Percentiles rank a stretch among this genome's conserved stretches.
phyloP scores from a whole-genome alignment of 2,113 vertebrate species.

The Jaculus jaculus region DNA sequence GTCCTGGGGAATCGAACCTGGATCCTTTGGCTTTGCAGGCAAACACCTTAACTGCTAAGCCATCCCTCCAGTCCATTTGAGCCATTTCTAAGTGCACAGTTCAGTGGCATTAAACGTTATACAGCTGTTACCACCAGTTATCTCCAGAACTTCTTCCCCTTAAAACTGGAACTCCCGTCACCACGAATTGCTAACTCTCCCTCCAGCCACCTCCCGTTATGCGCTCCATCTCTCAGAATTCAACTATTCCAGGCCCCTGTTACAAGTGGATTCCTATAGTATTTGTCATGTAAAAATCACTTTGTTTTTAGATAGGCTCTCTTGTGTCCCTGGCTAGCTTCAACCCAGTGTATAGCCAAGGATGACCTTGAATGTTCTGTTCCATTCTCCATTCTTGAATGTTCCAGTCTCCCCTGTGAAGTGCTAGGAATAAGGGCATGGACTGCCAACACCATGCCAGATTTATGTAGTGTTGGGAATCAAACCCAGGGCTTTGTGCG shows the following conservation, averaged over 20 bases:
- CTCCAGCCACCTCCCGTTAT: rapidly evolving
- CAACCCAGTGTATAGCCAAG: background rate
- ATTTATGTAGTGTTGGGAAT: background rate
- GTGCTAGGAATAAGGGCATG: background rate
- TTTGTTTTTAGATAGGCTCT: background rate
- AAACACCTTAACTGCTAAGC: too few relatives aligned
- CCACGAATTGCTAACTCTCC: background rate
- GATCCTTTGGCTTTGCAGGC: too few relatives aligned
- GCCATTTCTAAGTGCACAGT: background rate
- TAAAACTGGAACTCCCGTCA: background rate
- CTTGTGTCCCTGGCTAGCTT: background rate
- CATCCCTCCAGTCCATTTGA: too few relatives aligned
- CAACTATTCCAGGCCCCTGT: rapidly evolving
- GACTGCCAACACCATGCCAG: background rate
- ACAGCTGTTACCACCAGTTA: rapidly evolving
- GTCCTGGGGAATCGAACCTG: too few relatives aligned
- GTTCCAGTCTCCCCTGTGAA: background rate
- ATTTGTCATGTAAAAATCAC: background rate
- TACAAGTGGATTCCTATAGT: background rate
- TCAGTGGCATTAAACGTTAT: background rate
- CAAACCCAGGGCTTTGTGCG: background rate
- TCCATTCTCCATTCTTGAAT: too few relatives aligned
- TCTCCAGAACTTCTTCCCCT: background rate
- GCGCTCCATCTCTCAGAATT: background rate
- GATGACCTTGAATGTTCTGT: background rate